Evolutionary conservation across 2,113 vertebrate species (phyloP).

Genomic region (Sitta europaea): DNA sequence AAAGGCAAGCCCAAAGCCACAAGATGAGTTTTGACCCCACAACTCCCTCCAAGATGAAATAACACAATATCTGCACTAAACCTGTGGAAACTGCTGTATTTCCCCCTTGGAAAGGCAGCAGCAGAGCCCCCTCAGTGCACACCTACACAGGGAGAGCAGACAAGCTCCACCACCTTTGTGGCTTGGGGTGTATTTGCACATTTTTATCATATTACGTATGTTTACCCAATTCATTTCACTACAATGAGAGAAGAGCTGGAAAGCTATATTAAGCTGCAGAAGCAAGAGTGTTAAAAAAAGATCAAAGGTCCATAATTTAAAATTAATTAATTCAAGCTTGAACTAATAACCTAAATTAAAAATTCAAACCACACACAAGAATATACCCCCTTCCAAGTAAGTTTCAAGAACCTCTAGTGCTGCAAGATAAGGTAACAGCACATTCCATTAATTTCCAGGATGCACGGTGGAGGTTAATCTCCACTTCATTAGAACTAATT

Average conservation of each 20-base stretch:
- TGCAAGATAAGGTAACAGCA: constrained; percentile 25
- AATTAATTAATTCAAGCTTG: constrained; percentile 19
- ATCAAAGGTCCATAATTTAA: background rate
- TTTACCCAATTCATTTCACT: background rate
- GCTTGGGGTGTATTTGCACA: background rate
- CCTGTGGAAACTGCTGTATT: background rate
- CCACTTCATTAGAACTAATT: constrained; percentile 56
- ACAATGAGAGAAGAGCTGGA: background rate
- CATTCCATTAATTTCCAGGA: constrained; percentile 10
- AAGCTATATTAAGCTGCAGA: background rate
- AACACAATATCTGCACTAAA: background rate
- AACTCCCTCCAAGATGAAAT: background rate
- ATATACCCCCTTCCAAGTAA: constrained; percentile 2
- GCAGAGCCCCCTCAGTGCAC: background rate
- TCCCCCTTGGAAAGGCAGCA: background rate
- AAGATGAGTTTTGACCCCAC: background rate
- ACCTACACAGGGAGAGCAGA: background rate
- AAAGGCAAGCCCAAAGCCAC: background rate
- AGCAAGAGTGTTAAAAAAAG: background rate
- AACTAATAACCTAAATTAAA: constrained; percentile 29
- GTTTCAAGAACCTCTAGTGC: constrained; percentile 5
- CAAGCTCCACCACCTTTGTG: background rate
- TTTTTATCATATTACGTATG: background rate
- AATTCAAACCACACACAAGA: constrained; percentile 3
- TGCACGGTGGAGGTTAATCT: constrained; percentile 38